Base-by-base conservation (phyloP, 2,888 invertebrate genomes). In the Abscondita cerata region DNA sequence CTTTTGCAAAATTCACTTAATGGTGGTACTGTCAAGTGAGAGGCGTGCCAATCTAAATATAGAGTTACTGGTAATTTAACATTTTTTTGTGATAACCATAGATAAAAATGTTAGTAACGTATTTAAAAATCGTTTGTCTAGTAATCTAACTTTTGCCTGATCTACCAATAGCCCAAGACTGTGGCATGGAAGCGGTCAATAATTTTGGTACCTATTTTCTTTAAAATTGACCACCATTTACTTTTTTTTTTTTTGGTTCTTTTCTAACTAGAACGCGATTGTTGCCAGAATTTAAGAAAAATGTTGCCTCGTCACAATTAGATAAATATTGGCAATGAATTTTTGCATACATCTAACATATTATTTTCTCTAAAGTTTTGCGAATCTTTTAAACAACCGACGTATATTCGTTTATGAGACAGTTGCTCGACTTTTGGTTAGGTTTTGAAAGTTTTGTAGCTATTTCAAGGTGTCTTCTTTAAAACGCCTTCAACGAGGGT, bases 241-340 rank as follows among this genome's bases (percentile, higher is more conserved):
- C 25, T 25, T 4, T 25, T 25, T 25, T 25, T 6, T 25, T 25
- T 25, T 25, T 25, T 53, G 16, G 9, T 11, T 6, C n/a, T 19
- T 47, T 41, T 41, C 15, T 15, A 4, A 19, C 46, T n/a, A 46
- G 46, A 19, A 46, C 18, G 33, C 51, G 67, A 44, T 65, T 60
- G 25, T 59, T 53, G 41, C 63, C 64, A 34, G 59, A 65, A 18
- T 51, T 66, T 53, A 62, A 41, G 56, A 62, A 65, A 58, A 67
- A 62, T 8, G 67, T 65, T 31, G 60, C 62, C 19, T 67, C 68
- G 34, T 67, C 62, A 50, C 64, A 67, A 40, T 67, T 68, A 53
- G 53, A 65, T 12, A 65, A n/a, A n/a, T n/a, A n/a, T n/a, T n/a
- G n/a, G n/a, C n/a, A 38, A 19, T 54, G 36, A 4, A 36, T 18